Conservation (phyloP, 2,797 vertebrate genomes). For the Cyclura pinguis region DNA sequence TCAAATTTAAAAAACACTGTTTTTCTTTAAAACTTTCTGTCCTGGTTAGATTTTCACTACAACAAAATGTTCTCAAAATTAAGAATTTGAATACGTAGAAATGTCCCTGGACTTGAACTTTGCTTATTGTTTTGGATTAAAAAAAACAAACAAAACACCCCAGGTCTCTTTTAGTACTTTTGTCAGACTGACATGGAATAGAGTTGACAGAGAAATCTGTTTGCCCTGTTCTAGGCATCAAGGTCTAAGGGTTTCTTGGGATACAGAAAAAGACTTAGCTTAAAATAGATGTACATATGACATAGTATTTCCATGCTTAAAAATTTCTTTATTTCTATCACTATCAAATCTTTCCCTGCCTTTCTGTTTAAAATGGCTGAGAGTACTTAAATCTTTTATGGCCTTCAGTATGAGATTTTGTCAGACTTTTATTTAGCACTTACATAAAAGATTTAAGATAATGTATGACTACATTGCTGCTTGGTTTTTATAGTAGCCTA, state of each 20-base stretch:
- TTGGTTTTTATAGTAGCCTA: neutral
- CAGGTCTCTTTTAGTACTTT: neutral
- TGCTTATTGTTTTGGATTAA: neutral
- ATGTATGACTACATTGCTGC: neutral
- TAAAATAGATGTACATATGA: neutral
- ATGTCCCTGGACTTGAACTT: constrained; percentile 18
- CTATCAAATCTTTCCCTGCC: neutral
- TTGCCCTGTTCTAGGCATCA: neutral
- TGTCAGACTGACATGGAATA: neutral
- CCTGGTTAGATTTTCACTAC: neutral
- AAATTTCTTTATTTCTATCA: constrained; percentile 9
- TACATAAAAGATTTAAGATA: neutral
- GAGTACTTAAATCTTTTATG: neutral
- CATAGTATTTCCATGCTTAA: constrained; percentile 25
- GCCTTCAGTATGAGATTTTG: neutral
- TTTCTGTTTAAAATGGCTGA: constrained; percentile 8
- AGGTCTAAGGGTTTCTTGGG: neutral
- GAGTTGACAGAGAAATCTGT: constrained; percentile 19
- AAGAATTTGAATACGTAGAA: constrained; percentile 3
- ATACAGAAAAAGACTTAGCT: constrained; percentile 12
- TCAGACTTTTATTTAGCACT: neutral
- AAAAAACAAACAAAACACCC: neutral
- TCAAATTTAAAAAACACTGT: neutral
- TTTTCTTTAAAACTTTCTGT: neutral
- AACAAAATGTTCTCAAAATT: constrained; percentile 3